Evolutionary conservation across 2,113 vertebrate genomes (phyloP).

Genomic region (Albula goreensis): DNA sequence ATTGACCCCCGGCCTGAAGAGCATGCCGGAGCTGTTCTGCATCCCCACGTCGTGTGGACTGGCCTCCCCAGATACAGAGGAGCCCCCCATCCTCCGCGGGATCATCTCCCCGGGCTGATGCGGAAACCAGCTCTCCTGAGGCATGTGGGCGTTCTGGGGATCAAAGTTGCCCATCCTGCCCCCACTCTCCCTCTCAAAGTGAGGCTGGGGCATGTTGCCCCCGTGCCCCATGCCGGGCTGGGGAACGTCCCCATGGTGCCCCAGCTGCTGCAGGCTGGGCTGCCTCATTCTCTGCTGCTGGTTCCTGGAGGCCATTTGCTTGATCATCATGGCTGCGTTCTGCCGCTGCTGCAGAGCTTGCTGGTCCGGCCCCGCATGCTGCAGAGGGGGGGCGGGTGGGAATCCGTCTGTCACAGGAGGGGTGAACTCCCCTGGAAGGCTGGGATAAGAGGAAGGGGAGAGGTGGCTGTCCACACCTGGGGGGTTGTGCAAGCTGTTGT

Average conservation of each 20-base stretch:
- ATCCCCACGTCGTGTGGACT: conserved; percentile 70
- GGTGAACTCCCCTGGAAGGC: conserved; percentile 76
- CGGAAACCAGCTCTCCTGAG: conserved; percentile 77
- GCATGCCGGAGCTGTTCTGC: conserved; percentile 66
- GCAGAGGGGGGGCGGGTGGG: conserved; percentile 64
- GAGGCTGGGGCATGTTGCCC: conserved; percentile 63
- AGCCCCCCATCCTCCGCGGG: conserved; percentile 60
- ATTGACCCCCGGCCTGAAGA: conserved; percentile 57
- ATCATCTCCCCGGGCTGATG: conserved; percentile 71
- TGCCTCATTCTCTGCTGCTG: conserved; percentile 78
- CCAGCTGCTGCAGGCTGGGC: conserved; percentile 73
- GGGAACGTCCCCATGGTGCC: conserved; percentile 71
- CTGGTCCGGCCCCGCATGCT: conserved; percentile 72
- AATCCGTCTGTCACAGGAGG: conserved; percentile 77
- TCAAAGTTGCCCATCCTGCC: conserved; percentile 63
- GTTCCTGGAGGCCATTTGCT: conserved; percentile 84
- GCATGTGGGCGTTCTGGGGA: conserved; percentile 68
- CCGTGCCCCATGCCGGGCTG: conserved; percentile 63
- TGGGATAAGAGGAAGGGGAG: conserved; percentile 76
- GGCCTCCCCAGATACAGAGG: conserved; percentile 57
- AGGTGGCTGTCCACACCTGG: conserved; percentile 76
- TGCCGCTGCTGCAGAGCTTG: conserved; percentile 73
- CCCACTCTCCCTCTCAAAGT: conserved; percentile 71
- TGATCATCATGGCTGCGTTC: conserved; percentile 86
- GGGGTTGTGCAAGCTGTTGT: conserved; percentile 66